Conservation (phyloP, 2,797 vertebrate species). For the Ptychadena robeensis region DNA sequence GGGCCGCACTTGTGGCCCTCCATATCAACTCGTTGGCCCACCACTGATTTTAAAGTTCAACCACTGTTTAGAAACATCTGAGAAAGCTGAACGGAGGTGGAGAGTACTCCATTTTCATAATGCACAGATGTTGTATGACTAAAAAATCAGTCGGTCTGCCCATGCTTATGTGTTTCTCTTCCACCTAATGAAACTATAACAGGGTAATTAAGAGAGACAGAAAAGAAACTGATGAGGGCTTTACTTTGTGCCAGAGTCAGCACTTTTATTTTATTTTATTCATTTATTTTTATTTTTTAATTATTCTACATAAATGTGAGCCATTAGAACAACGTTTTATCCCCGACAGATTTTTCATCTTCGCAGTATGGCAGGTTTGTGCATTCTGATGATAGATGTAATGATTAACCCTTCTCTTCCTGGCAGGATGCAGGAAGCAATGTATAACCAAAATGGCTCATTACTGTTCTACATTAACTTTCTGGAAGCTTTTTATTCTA, state of each 20-base stretch:
- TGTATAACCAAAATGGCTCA: conserved; percentile 9
- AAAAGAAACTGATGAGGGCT: conserved; percentile 56
- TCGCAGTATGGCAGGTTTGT: conserved; percentile 43
- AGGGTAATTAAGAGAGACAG: conserved; percentile 56
- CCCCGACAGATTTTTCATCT: conserved; percentile 50
- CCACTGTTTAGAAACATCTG: too few species aligned
- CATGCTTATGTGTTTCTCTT: conserved; percentile 58
- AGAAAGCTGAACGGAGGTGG: background rate
- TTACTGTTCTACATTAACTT: conserved; percentile 18
- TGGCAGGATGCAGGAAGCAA: conserved; percentile 10
- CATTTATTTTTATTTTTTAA: background rate
- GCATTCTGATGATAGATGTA: conserved; percentile 45
- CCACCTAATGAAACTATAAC: conserved; percentile 61
- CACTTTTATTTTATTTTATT: conserved; percentile 12
- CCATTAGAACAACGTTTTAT: conserved; percentile 53
- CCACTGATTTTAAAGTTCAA: too few species aligned
- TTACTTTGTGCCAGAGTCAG: conserved; percentile 55
- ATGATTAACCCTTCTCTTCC: conserved; percentile 37
- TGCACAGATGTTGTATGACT: background rate
- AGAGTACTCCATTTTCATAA: background rate
- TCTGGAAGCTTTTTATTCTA: conserved; percentile 37
- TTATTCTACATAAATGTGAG: conserved; percentile 57
- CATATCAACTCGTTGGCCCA: too few species aligned
- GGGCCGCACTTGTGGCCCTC: too few species aligned
- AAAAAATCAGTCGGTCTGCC: conserved; percentile 30